Conservation (phyloP, 2,797 vertebrate species). For the Zalophus californianus region DNA sequence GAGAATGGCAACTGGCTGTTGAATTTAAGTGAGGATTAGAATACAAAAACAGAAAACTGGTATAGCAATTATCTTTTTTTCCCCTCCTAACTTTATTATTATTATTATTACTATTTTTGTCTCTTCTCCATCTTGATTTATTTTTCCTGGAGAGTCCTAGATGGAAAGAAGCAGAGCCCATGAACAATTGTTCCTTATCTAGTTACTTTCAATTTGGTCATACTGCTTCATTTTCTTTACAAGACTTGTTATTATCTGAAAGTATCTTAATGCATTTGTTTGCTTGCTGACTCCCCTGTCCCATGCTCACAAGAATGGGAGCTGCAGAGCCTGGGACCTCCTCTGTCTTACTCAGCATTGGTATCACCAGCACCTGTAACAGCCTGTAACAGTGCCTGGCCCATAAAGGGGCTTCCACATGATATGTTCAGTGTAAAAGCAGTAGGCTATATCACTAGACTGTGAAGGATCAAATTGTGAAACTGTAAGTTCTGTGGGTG, state of each 20-base stretch:
- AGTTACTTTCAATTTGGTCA: not conserved
- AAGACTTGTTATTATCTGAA: not conserved
- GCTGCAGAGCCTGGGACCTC: not conserved
- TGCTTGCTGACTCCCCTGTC: not conserved
- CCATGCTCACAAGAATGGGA: not conserved
- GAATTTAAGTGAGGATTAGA: not conserved
- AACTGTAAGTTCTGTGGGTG: not conserved
- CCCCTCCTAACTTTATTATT: not conserved
- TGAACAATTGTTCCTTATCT: not conserved
- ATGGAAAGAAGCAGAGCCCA: not conserved
- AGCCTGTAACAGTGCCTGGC: no score
- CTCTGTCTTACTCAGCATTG: not conserved
- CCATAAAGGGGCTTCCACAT: not conserved
- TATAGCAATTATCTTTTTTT: not conserved
- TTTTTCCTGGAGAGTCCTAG: conserved; percentile 20
- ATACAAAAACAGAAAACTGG: not conserved
- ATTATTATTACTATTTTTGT: not conserved
- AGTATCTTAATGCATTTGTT: not conserved
- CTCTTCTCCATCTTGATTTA: not conserved
- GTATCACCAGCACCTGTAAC: not conserved
- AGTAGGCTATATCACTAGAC: not conserved
- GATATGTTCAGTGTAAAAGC: not conserved
- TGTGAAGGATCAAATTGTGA: not conserved
- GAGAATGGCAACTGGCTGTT: not conserved
- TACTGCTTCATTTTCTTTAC: not conserved